Evolutionary conservation across 1,140 invertebrate species (phyloP), one percentile per base, ranked within the genome.

Genomic region (Pygmarrhopalites habei): DNA sequence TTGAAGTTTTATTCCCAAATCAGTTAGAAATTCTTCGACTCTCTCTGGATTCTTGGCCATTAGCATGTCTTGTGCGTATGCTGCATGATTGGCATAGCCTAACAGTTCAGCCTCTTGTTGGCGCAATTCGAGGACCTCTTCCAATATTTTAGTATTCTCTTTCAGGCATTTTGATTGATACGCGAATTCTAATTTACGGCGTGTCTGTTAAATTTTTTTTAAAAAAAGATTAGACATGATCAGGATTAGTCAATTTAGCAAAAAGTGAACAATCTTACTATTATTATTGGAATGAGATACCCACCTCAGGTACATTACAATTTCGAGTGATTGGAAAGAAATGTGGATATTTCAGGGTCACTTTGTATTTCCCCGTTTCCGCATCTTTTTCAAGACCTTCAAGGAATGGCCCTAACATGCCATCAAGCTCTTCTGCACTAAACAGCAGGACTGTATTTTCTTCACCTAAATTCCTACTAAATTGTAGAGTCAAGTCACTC

Each of bases 321-420:
- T 80, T 79, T 68, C 79, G 75, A 74, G 79, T 80, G 53, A 79
- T 75, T 23, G 81, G 81, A 66, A 81, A 80, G 52, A 79, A 77
- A 65, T 82, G 79, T 3, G 80, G 80, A 69, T 81, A 82, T 64
- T 82, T 80, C 30, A 82, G 65, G 7, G 77, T 75, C 1, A 81
- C 76, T 59, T 78, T 76, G 21, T 72, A 70, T 57, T 79, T 78
- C n/a, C 77, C 78, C 55, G 1, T 32, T 55, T 68, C 64, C 57
- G 61, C 70, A 67, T 77, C 77, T 67, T 77, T 78, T 51, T 79
- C 76, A 29, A 80, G 71, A 30, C 62, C 65, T 59, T 76, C 74
- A 23, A 81, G 59, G 64, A 81, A 79, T 64, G 78, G 75, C 29
- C 75, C 73, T 41, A 77, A 74, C 55, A 80, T 60, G 21, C 80